A percentile compares a stretch with the other conserved stretches of the same genome.
Conservation (phyloP, 2,888 invertebrate species). For the Caenorhabditis sp. region DNA sequence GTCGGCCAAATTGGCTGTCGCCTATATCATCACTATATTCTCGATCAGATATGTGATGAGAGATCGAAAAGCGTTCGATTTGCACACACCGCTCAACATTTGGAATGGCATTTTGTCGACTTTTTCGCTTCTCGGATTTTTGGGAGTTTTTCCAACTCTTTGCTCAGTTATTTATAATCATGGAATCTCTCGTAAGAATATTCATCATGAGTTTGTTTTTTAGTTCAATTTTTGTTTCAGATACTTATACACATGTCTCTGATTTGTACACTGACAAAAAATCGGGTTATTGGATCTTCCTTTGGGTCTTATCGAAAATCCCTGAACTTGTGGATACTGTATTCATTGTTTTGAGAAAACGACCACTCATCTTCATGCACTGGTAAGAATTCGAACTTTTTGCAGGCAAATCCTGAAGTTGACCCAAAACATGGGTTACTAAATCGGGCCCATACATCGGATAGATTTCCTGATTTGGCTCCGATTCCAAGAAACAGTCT, state of each 20-base stretch:
- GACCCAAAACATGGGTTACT: too few species aligned
- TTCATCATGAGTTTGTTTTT: conserved; percentile 3
- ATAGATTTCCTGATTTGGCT: too few species aligned
- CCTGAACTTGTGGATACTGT: conserved; percentile 66
- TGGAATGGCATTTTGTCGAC: conserved; percentile 50
- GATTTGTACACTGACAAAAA: conserved; percentile 54
- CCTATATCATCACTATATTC: conserved; percentile 44
- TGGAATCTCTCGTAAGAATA: conserved; percentile 57
- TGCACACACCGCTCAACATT: conserved; percentile 41
- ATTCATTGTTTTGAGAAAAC: conserved; percentile 66
- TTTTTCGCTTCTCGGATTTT: conserved; percentile 45
- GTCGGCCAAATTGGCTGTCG: conserved; percentile 40
- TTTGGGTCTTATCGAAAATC: conserved; percentile 67
- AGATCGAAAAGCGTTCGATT: conserved; percentile 50
- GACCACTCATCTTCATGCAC: conserved; percentile 65
- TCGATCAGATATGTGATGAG: conserved; percentile 49
- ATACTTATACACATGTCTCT: conserved; percentile 61
- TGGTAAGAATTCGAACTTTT: conserved; percentile 28
- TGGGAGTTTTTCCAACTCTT: conserved; percentile 57
- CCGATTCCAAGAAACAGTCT: too few species aligned
- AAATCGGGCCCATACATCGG: too few species aligned
- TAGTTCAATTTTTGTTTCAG: conserved; percentile 29
- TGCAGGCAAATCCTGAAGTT: too few species aligned
- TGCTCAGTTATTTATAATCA: conserved; percentile 49
- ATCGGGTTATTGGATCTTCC: conserved; percentile 66